A percentile compares a stretch with the other conserved stretches of the same genome.
Evolutionary conservation across 2,113 vertebrate genomes (phyloP).

Genomic region (Lampris megalopsis): DNA sequence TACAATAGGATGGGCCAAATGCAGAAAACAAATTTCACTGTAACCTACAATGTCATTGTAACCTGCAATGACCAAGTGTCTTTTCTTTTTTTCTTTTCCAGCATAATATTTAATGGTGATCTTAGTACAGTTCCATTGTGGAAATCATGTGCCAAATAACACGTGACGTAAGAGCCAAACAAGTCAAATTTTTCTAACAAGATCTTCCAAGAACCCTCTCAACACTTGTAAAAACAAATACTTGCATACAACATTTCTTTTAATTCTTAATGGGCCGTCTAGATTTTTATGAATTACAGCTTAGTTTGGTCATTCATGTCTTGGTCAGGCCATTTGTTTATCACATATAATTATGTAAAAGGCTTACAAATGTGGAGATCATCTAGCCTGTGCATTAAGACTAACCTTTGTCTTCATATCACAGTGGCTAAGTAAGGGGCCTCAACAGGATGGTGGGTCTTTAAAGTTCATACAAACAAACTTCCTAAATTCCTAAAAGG

Average conservation of each 20-base stretch:
- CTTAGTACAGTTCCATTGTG: too few relatives aligned
- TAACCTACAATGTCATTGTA: too few relatives aligned
- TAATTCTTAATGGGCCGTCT: background rate
- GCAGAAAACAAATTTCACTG: too few relatives aligned
- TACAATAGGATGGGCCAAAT: too few relatives aligned
- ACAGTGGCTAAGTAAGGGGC: constrained; percentile 45
- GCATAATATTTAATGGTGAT: too few relatives aligned
- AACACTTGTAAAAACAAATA: background rate
- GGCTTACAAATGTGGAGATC: constrained; percentile 41
- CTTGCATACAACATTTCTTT: background rate
- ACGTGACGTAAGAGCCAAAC: too few relatives aligned
- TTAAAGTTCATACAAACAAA: constrained; percentile 52
- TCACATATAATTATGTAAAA: constrained; percentile 43
- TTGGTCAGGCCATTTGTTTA: constrained; percentile 37
- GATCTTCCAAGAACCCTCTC: background rate
- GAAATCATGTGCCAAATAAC: too few relatives aligned
- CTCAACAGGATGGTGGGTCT: constrained; percentile 31
- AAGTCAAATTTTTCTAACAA: too few relatives aligned
- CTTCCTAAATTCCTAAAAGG: constrained; percentile 55
- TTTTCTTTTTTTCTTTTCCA: too few relatives aligned
- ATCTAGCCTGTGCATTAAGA: constrained; percentile 29
- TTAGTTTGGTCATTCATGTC: background rate
- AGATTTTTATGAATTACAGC: background rate
- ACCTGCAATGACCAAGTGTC: too few relatives aligned
- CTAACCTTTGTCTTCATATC: constrained; percentile 49